Conservation (phyloP, 2,113 vertebrate species). For the Dissostichus mawsoni region DNA sequence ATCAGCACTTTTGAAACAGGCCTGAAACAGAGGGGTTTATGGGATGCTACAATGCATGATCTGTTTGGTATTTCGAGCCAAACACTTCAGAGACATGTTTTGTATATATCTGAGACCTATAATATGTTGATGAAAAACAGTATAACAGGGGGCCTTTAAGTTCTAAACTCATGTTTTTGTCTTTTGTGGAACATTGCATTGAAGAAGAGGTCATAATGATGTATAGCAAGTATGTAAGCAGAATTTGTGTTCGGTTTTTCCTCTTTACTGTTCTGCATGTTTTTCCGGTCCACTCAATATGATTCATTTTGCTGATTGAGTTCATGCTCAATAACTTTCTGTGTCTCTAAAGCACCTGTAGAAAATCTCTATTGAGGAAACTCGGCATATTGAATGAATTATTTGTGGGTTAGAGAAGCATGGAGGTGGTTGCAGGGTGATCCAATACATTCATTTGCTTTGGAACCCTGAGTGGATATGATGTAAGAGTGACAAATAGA, state of each 20-base stretch:
- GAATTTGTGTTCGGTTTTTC: not conserved
- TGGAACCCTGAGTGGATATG: not conserved
- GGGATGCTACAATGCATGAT: no score
- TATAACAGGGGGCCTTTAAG: no score
- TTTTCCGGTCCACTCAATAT: not conserved
- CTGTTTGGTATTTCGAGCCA: no score
- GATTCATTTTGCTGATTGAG: conserved; percentile 5
- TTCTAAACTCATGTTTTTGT: no score
- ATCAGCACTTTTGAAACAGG: no score
- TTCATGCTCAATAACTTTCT: conserved; percentile 1
- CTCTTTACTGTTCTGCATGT: not conserved
- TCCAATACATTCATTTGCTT: conserved; percentile 1
- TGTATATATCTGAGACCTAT: no score
- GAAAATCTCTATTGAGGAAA: not conserved
- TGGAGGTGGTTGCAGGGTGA: not conserved
- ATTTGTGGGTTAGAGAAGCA: not conserved
- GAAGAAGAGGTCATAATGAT: not conserved
- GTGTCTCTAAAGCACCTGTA: not conserved
- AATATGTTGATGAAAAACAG: no score
- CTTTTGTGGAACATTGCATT: not conserved
- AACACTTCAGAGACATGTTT: no score
- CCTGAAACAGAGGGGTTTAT: no score
- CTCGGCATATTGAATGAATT: conserved; percentile 4
- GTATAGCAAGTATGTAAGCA: not conserved
- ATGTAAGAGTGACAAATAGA: not conserved